Conservation (phyloP, 2,888 invertebrate genomes). For the Nipponacmea schrenckii region DNA sequence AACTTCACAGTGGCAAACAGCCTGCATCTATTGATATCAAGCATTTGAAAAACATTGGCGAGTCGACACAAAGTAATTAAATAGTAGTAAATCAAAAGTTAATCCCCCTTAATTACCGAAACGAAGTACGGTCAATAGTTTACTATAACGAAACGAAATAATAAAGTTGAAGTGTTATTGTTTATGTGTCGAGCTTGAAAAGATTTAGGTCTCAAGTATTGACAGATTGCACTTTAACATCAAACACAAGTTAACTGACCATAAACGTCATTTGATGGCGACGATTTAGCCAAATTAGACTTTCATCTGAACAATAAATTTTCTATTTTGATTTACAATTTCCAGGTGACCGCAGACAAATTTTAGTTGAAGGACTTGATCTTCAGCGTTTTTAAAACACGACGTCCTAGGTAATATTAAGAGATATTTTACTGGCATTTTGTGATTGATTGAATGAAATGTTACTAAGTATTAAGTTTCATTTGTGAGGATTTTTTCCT, state of each 20-base stretch:
- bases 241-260: slow-evolving; percentile 4
- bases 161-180: slow-evolving; percentile 1
- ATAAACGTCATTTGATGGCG: not conserved
- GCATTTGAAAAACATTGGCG: not conserved
- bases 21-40: not conserved
- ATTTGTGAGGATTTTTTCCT: too few species aligned
- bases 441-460: too few species aligned
- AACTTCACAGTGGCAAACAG: not conserved
- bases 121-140: not conserved
- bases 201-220: not conserved
- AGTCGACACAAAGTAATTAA: slow-evolving; percentile 4
- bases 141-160: slow-evolving; percentile 4
- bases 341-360: too few species aligned
- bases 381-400: too few species aligned
- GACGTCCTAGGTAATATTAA: too few species aligned
- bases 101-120: slow-evolving; percentile 6
- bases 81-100: slow-evolving; percentile 5
- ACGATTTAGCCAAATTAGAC: too few species aligned
- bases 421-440: too few species aligned
- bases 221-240: not conserved
- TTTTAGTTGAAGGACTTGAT: too few species aligned
- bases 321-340: too few species aligned
- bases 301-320: too few species aligned
- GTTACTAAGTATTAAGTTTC: too few species aligned
- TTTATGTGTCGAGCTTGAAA: not conserved